Percentiles rank a stretch among this genome's conserved stretches.
Evolutionary conservation across 2,888 invertebrate species (phyloP).

Genomic region (Apodemia mormo): DNA sequence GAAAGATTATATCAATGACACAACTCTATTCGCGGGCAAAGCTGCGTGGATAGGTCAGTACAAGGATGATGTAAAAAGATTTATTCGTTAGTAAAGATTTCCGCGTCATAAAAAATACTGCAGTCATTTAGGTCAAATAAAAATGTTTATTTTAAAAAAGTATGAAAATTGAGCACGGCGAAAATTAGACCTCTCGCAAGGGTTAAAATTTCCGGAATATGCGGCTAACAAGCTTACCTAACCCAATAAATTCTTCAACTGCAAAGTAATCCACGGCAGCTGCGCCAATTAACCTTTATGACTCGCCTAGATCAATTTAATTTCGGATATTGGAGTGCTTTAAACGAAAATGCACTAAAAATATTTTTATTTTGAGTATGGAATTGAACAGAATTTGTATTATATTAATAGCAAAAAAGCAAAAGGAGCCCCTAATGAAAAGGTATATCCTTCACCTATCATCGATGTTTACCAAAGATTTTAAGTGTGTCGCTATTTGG

Average conservation of each 20-base stretch:
- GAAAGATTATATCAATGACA: no score
- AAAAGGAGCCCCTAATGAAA: no score
- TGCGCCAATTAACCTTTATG: slow-evolving; percentile 21
- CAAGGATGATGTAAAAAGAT: no score
- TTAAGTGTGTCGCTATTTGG: no score
- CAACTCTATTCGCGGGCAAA: no score
- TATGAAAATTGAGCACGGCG: not conserved
- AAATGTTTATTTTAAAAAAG: not conserved
- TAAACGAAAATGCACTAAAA: slow-evolving; percentile 3
- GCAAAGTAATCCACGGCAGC: slow-evolving; percentile 15
- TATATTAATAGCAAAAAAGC: no score
- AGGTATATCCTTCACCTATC: no score
- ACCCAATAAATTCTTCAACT: slow-evolving; percentile 21
- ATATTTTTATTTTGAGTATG: not conserved
- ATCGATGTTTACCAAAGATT: no score
- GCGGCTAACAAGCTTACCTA: slow-evolving; percentile 23
- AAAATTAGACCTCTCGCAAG: not conserved
- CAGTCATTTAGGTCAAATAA: slow-evolving; percentile 20
- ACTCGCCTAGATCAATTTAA: slow-evolving; percentile 11
- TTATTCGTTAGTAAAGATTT: no score
- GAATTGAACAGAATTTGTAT: no score
- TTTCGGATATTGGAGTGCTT: not conserved
- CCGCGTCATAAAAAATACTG: not conserved
- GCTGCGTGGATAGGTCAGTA: no score
- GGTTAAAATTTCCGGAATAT: slow-evolving; percentile 13